Conservation (phyloP, 1,140 invertebrate genomes). For the Nephila pilipes region DNA sequence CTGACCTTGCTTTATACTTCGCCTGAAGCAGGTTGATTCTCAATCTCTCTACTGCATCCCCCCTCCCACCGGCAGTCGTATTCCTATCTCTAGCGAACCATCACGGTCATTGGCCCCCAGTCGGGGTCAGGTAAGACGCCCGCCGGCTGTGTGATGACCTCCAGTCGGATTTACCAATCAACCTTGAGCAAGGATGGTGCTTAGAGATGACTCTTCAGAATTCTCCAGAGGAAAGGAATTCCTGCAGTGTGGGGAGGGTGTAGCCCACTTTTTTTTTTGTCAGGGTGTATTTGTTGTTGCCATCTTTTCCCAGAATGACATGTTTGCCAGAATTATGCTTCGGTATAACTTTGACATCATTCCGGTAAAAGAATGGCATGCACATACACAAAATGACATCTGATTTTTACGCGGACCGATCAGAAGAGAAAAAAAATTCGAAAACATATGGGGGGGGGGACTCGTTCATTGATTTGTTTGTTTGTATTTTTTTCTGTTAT, state of each 20-base stretch:
- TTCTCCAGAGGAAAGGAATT: conserved; percentile 30
- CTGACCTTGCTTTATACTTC: conserved; percentile 73
- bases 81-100: conserved; percentile 50
- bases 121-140: conserved; percentile 54
- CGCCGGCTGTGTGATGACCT: conserved; percentile 55
- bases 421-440: background rate
- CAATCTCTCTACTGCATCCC: background rate
- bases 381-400: background rate
- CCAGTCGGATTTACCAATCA: conserved; percentile 32
- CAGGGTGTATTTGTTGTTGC: conserved; percentile 12
- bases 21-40: conserved; percentile 64
- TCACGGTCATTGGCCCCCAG: conserved; percentile 67
- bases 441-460: background rate
- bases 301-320: background rate
- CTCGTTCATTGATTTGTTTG: background rate
- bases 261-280: conserved; percentile 11
- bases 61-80: conserved; percentile 42
- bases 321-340: background rate
- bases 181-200: conserved; percentile 67
- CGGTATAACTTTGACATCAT: background rate
- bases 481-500: background rate
- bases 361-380: background rate
- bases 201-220: background rate
- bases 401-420: background rate
- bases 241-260: background rate